Evolutionary conservation across 2,888 invertebrate genomes (phyloP).

Genomic region (Tipula lateralis): DNA sequence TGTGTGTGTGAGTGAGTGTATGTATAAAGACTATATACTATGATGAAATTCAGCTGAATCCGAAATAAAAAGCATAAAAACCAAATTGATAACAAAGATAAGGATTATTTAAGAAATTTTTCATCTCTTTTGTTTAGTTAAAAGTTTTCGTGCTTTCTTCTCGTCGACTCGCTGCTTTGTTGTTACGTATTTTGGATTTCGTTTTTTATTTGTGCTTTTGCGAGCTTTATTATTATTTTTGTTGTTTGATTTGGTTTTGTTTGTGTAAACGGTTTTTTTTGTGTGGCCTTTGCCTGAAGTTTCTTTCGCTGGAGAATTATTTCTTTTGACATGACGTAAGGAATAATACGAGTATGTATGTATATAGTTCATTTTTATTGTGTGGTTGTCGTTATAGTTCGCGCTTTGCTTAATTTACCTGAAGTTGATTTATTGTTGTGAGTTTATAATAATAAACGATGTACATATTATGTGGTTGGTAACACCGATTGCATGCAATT

Average conservation of each 20-base stretch:
- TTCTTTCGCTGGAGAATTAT: not conserved
- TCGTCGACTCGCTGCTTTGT: not conserved
- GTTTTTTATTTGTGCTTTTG: not conserved
- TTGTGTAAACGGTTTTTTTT: not conserved
- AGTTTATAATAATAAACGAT: not conserved
- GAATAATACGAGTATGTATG: too few species aligned
- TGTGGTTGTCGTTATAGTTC: not conserved
- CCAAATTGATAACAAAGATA: conserved; percentile 5
- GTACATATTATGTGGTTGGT: too few species aligned
- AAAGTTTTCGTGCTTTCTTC: not conserved
- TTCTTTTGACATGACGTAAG: not conserved
- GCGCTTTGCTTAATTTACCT: not conserved
- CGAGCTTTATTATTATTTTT: not conserved
- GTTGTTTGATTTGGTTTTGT: not conserved
- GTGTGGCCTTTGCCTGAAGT: not conserved
- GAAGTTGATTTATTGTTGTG: not conserved
- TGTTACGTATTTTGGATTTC: not conserved
- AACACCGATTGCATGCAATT: too few species aligned
- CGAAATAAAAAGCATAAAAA: not conserved
- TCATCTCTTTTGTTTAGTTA: not conserved
- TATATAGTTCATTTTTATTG: not conserved
- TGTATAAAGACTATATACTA: not conserved
- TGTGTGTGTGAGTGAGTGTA: not conserved
- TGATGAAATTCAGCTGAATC: not conserved
- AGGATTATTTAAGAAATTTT: not conserved